Percentiles rank a stretch among this genome's conserved stretches.
Evolutionary conservation across 2,797 vertebrate species (phyloP).

Genomic region (Natrix natrix): DNA sequence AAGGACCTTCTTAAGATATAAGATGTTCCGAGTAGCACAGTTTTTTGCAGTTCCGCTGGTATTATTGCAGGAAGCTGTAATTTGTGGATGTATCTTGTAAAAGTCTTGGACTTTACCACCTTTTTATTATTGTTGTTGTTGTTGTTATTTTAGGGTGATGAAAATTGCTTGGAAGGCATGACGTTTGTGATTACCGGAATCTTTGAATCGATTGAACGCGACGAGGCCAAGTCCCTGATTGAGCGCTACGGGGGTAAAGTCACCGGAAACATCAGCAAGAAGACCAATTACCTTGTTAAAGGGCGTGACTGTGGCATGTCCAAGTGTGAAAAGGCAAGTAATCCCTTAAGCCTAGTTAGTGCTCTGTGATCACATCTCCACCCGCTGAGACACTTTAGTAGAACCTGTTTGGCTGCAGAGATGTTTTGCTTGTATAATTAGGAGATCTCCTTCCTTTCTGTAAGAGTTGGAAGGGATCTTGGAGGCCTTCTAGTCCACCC

Average conservation of each 20-base stretch:
- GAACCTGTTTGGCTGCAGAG: background rate
- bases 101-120: no score
- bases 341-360: background rate
- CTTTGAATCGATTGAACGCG: conserved; percentile 93
- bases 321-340: conserved; percentile 88
- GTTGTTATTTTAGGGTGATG: conserved; percentile 80
- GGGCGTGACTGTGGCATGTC: conserved; percentile 89
- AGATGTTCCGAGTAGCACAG: no score
- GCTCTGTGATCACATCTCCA: background rate
- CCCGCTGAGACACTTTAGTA: background rate
- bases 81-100: no score
- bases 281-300: conserved; percentile 89
- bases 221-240: conserved; percentile 89
- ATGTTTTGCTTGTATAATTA: background rate
- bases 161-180: conserved; percentile 95
- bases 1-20: no score
- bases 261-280: conserved; percentile 93
- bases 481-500: background rate
- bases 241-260: conserved; percentile 96
- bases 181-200: conserved; percentile 94
- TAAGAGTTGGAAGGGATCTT: background rate
- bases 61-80: no score
- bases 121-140: no score
- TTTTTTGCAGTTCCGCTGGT: no score
- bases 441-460: background rate